Percentiles rank a stretch among this genome's conserved stretches.
phyloP scores from a whole-genome alignment of 2,888 invertebrate genomes.

The Eupithecia tripunctaria region DNA sequence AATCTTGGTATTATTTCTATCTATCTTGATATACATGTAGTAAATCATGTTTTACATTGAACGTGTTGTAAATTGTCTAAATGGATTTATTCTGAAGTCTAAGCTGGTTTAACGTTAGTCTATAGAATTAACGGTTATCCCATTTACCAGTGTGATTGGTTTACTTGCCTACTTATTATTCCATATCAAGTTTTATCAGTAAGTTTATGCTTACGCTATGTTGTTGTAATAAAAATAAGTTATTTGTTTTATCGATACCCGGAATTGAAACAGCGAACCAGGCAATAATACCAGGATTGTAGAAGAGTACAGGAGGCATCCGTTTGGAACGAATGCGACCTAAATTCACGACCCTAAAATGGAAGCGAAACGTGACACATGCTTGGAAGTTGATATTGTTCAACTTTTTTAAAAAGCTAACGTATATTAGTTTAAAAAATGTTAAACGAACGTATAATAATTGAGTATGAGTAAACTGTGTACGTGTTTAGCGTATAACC shows the following conservation, averaged over 20 bases:
- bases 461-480: neutral
- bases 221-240: neutral
- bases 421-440: neutral
- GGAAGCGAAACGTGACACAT: conserved; percentile 21
- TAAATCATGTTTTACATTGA: conserved; percentile 13
- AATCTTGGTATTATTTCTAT: conserved; percentile 21
- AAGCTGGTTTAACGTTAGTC: conserved; percentile 5
- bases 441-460: conserved; percentile 10
- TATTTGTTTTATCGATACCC: conserved; percentile 14
- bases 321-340: conserved; percentile 32
- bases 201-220: neutral
- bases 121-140: conserved; percentile 8
- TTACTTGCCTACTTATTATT: conserved; percentile 2
- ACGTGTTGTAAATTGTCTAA: conserved; percentile 16
- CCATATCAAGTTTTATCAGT: neutral
- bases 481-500: neutral
- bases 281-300: conserved; percentile 24
- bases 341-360: conserved; percentile 28
- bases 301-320: conserved; percentile 18
- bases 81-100: conserved; percentile 11
- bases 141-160: neutral
- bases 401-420: neutral
- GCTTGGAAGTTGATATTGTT: neutral
- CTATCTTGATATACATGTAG: too few species aligned
- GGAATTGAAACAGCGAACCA: conserved; percentile 9